Evolutionary conservation across 2,113 vertebrate species (phyloP).

Genomic region (Glareola pratincola): DNA sequence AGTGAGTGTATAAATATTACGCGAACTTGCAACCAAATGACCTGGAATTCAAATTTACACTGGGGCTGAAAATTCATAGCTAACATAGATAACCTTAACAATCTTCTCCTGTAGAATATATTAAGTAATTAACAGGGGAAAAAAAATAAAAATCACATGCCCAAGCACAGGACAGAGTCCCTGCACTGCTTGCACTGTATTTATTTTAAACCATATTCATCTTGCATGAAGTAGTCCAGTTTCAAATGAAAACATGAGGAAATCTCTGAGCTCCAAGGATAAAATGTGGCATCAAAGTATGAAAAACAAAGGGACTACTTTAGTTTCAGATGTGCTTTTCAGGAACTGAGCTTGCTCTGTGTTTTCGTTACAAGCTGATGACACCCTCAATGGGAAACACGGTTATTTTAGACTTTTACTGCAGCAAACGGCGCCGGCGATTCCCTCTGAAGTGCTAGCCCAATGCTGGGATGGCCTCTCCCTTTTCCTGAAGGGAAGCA

Average conservation of each 20-base stretch:
- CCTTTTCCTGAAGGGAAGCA: neutral
- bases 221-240: neutral
- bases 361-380: neutral
- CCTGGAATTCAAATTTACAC: neutral
- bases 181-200: neutral
- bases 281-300: neutral
- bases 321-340: neutral
- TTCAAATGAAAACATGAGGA: neutral
- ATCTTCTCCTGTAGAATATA: neutral
- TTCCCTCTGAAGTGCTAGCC: neutral
- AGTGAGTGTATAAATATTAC: neutral
- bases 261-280: neutral
- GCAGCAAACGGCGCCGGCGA: neutral
- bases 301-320: neutral
- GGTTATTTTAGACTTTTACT: neutral
- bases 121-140: neutral
- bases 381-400: neutral
- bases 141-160: neutral
- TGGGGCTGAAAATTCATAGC: neutral
- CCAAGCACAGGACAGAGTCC: neutral
- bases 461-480: neutral
- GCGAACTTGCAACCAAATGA: neutral
- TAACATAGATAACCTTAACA: neutral
- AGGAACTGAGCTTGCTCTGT: neutral
- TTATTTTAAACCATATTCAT: neutral